Base-by-base conservation (phyloP, 2,888 invertebrate genomes). In the Amiota mariae region DNA sequence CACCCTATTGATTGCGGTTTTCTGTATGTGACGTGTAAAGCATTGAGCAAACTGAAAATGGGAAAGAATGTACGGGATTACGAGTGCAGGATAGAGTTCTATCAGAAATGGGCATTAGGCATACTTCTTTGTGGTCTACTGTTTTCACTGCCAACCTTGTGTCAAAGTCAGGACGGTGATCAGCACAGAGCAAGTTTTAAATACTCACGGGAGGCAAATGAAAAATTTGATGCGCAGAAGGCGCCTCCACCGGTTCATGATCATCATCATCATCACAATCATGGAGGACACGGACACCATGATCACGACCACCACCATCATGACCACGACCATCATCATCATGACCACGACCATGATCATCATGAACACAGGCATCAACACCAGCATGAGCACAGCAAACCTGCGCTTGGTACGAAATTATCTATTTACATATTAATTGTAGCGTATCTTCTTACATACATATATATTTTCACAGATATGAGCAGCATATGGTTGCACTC, bases 131-230 rank as follows among this genome's bases (percentile, higher is more conserved):
- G 86, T 68, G 80, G 85, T 46, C 80, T 90, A 56, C 80, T 90
- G 72, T 80, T 90, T 2, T 87, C 88, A 49, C 81, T 90, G 49
- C 90, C 90, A 51, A 75, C 77, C 49, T 67, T 88, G 64, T 91
- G 91, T 79, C 84, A 85, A 71, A 89, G 90, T 80, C 91, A 92
- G 67, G 36, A 36, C 36, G 88, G 89, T 64, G 91, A 91, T 81
- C 90, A 92, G 78, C 93, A 94, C 84, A 90, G 93, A 70, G 93
- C 97, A 20, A 92, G 95, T 71, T 97, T 93, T 88, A 97, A 97
- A 90, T 98, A 97, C 90, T 95, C 96, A 48, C 91, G 91, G 87
- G 91, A 93, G 86, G 97, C 87, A 15, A 87, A 87, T 76, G 87
- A 85, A 77, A 80, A 87, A 57, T 82, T 88, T 75, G 80, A 84